Evolutionary conservation across 1,140 invertebrate species (phyloP), one percentile per base, ranked within the genome.

Genomic region (Leucophenga varia): DNA sequence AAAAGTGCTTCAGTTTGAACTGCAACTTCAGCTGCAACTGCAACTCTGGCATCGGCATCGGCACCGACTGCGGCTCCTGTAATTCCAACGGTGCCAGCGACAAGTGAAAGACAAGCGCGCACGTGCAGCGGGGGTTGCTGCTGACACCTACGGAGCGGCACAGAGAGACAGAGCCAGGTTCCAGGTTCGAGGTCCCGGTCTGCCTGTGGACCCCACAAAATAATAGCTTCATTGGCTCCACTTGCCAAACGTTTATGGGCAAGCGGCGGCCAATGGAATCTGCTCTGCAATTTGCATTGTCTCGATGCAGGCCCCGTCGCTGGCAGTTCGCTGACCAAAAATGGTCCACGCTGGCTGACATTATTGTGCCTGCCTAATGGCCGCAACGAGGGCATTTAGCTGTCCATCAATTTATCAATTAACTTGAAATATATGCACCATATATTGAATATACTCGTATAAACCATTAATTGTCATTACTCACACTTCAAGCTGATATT

Each of bases 231-330:
- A 65, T 65, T 65, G 59, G 45, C 50, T 50, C 38, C 20, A 39
- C 37, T 44, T 22, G 36, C 37, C 36, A 34, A 20, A 32, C 22
- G 28, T 46, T 14, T n/a, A 34, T 34, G 7, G 32, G 32, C 8
- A 34, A 34, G 43, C 51, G 52, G 54, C 54, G 47, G 49, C 34
- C 43, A 51, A 48, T 61, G 63, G 61, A 67, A 65, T 65, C 59
- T 67, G 63, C 49, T 56, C 59, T 59, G 43, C 59, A 65, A 67
- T 67, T 65, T 67, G 63, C 63, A 63, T 65, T 65, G 63, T 67
- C 46, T 56, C 45, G 43, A n/a, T n/a, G n/a, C n/a, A n/a, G n/a
- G 47, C 21, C 10, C 25, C 13, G 36, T 39, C 37, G 47, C 22
- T 55, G 45, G 43, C 55, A 38, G 28, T 38, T 46, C 32, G 38